These are phyloP conservation scores for Deilephila porcellus DNA, from an alignment of 2,888 invertebrate species.

Conservation along the genomic window DNA sequence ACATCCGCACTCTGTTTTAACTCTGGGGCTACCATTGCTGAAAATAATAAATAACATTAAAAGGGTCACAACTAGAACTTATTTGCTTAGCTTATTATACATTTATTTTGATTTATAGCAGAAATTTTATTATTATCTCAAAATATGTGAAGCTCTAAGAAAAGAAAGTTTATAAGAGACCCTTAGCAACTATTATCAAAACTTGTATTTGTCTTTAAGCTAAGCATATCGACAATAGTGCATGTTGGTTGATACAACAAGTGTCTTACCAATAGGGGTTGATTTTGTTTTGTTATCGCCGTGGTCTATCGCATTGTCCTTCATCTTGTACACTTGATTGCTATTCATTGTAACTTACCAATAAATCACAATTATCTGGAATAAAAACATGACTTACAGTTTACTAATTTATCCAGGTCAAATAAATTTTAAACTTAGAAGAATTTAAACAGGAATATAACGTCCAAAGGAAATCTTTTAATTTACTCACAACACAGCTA, in stretches of 20 bases:
- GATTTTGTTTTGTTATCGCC: conserved; percentile 70
- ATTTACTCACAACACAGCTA: conserved; percentile 20
- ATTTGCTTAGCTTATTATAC: neutral
- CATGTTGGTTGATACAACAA: neutral
- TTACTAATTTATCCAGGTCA: neutral
- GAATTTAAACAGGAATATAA: neutral
- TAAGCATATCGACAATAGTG: neutral
- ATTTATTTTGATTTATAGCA: too few species aligned
- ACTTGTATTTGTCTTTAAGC: neutral
- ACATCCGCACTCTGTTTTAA: conserved; percentile 70
- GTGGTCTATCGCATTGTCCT: conserved; percentile 63
- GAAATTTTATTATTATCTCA: too few species aligned
- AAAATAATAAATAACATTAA: conserved; percentile 32
- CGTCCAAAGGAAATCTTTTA: neutral
- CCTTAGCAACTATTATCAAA: neutral
- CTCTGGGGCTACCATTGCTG: conserved; percentile 81
- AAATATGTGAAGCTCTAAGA: neutral
- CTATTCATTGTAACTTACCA: conserved; percentile 59
- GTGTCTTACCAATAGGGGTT: conserved; percentile 72
- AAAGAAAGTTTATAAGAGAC: neutral
- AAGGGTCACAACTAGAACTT: neutral
- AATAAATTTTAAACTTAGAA: neutral
- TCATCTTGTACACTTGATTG: conserved; percentile 67
- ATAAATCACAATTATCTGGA: conserved; percentile 27
- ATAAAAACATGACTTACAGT: neutral